Conservation (phyloP, 1,140 invertebrate genomes). For the Geopemphigus sp. region DNA sequence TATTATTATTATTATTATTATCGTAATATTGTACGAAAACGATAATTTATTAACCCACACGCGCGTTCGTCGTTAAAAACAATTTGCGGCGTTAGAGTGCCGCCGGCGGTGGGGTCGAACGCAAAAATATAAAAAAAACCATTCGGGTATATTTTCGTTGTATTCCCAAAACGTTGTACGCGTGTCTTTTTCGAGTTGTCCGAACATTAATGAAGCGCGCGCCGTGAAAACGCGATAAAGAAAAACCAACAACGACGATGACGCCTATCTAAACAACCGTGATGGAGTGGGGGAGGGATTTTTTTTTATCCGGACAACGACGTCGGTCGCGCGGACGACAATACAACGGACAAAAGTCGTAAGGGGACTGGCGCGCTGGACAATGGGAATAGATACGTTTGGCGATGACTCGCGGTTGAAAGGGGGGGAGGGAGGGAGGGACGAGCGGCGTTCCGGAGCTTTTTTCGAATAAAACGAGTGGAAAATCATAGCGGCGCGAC, state of each 20-base stretch:
- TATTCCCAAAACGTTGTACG: not conserved
- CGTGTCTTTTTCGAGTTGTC: not conserved
- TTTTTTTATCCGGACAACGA: conserved; percentile 15
- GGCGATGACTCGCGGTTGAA: no score
- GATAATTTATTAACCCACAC: not conserved
- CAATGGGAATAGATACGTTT: conserved; percentile 7
- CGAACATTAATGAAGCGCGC: not conserved
- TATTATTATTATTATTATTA: not conserved
- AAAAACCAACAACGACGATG: no score
- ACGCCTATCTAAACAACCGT: no score
- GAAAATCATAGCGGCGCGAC: no score
- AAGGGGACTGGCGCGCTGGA: no score
- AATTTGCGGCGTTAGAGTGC: not conserved
- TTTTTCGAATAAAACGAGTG: not conserved
- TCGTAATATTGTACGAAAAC: not conserved
- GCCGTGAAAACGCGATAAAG: not conserved
- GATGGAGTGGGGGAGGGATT: no score
- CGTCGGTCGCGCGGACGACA: not conserved
- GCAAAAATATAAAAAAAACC: not conserved
- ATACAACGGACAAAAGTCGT: not conserved
- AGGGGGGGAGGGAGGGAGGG: no score
- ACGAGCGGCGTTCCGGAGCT: not conserved
- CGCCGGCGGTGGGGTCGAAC: no score
- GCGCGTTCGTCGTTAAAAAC: not conserved
- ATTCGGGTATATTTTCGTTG: no score